phyloP scores from a whole-genome alignment of 2,113 vertebrate species.

The Mustela nigripes region DNA sequence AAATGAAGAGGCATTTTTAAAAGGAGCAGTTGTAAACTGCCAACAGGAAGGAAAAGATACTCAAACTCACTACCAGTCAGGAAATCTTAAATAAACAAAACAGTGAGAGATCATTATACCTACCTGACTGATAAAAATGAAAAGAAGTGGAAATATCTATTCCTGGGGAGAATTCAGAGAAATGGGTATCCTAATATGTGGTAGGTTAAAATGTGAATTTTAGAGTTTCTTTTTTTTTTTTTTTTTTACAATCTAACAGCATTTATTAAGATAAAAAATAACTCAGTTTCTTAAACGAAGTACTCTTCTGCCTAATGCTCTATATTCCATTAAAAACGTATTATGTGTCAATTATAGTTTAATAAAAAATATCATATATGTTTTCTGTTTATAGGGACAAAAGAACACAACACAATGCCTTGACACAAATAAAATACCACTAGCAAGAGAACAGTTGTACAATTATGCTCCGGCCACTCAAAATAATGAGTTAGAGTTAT shows the following conservation, averaged over 20 bases:
- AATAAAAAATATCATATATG: not conserved
- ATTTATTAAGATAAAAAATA: conserved; percentile 36
- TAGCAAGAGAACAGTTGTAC: not conserved
- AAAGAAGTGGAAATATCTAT: not conserved
- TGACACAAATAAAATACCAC: not conserved
- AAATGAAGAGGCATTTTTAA: not conserved
- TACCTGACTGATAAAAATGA: not conserved
- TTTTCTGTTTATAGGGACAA: not conserved
- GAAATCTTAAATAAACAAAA: not conserved
- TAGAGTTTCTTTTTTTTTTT: not conserved
- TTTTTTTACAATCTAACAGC: not conserved
- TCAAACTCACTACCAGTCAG: not conserved
- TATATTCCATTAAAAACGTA: not conserved
- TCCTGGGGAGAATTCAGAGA: not conserved
- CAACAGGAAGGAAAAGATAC: not conserved
- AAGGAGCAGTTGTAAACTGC: not conserved
- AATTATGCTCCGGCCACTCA: not conserved
- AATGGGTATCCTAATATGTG: not conserved
- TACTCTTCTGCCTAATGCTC: not conserved
- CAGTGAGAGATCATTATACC: not conserved
- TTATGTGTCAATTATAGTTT: not conserved
- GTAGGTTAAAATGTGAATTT: not conserved
- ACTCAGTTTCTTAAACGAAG: not conserved
- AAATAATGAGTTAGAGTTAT: conserved; percentile 7
- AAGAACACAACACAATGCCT: not conserved